Evolutionary conservation across 2,797 vertebrate genomes (phyloP).

Genomic region (Acanthiza pusilla): DNA sequence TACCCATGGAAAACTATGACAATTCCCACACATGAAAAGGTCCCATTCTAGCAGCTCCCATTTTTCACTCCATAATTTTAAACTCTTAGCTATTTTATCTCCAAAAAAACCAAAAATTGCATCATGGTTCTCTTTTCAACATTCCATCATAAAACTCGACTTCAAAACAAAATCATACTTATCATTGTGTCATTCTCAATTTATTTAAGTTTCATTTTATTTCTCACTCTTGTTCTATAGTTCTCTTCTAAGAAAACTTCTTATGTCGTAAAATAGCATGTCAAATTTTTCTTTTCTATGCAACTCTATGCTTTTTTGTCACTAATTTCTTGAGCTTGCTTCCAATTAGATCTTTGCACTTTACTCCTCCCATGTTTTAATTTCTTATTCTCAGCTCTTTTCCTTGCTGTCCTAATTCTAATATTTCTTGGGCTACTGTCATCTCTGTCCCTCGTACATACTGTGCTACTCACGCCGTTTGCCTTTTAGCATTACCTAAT

Average conservation of each 20-base stretch:
- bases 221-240: background rate
- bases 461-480: background rate
- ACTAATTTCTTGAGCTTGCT: background rate
- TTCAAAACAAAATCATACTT: background rate
- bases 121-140: background rate
- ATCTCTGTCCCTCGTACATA: background rate
- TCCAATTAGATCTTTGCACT: background rate
- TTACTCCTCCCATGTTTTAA: background rate
- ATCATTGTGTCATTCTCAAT: background rate
- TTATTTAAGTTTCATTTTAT: background rate
- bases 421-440: background rate
- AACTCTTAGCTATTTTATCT: background rate
- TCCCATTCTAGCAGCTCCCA: background rate
- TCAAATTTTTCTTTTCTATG: background rate
- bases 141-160: background rate
- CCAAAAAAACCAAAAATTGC: background rate
- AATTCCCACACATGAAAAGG: background rate
- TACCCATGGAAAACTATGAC: background rate
- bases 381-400: background rate
- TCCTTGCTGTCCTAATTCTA: background rate
- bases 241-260: background rate
- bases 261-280: background rate
- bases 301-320: background rate
- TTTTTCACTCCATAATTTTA: background rate
- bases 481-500: background rate